Conservation (phyloP, 2,888 invertebrate species). For the Lasioglossum marginatum region DNA sequence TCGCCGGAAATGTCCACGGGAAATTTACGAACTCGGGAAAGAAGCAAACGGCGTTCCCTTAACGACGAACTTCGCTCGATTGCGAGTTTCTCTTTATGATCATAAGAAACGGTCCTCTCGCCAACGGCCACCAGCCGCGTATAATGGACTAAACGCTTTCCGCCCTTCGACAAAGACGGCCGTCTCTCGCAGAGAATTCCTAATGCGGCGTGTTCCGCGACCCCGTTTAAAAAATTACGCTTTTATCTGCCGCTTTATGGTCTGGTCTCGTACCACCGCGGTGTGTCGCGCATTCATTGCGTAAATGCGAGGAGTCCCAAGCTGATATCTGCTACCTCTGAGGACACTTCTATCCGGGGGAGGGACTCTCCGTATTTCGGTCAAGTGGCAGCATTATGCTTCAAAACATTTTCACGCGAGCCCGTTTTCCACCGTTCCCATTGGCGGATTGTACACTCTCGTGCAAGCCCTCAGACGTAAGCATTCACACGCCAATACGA, state of each 20-base stretch:
- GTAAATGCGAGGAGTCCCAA: constrained; percentile 37
- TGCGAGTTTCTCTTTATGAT: constrained; percentile 8
- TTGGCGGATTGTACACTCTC: constrained; percentile 32
- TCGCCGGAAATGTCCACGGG: constrained; percentile 11
- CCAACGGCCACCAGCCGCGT: neutral
- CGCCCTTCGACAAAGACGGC: constrained; percentile 20
- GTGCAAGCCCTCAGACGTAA: constrained; percentile 41
- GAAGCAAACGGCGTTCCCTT: constrained; percentile 14
- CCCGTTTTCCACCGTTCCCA: constrained; percentile 15
- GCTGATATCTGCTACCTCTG: constrained; percentile 46
- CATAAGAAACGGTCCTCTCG: constrained; percentile 6
- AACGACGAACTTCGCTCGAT: constrained; percentile 45
- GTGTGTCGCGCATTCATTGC: neutral
- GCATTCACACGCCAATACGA: constrained; percentile 68
- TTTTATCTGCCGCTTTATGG: constrained; percentile 36
- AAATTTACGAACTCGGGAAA: constrained; percentile 18
- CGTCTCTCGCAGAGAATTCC: constrained; percentile 19
- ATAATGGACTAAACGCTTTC: constrained; percentile 35
- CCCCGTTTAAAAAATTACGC: constrained; percentile 44
- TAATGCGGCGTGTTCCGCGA: constrained; percentile 13
- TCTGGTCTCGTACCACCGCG: neutral
- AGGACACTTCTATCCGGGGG: constrained; percentile 32
- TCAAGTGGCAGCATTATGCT: constrained; percentile 63
- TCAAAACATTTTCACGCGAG: constrained; percentile 59
- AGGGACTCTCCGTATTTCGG: constrained; percentile 50